These are phyloP conservation scores for Dicaeum eximium DNA, from an alignment of 2,113 vertebrate genomes.

Conservation along the genomic window DNA sequence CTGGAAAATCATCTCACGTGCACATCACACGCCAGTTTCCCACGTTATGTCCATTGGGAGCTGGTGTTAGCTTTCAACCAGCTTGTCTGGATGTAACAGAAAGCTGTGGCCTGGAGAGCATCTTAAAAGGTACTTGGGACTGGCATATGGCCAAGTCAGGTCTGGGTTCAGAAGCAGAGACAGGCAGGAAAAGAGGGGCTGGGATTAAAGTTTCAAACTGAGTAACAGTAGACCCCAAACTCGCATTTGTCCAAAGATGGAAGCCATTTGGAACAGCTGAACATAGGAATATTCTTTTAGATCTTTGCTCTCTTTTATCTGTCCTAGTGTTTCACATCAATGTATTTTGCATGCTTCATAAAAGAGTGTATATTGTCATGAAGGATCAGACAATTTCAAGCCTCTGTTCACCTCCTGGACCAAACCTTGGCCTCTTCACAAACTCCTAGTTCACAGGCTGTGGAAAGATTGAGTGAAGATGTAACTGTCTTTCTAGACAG, in stretches of 20 bases:
- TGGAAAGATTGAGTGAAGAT: background rate
- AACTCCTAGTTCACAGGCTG: background rate
- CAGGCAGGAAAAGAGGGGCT: background rate
- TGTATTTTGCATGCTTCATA: background rate
- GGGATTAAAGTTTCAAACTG: background rate
- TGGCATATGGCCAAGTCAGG: background rate
- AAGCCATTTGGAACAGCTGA: background rate
- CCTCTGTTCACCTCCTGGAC: background rate
- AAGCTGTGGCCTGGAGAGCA: background rate
- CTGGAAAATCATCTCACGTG: background rate
- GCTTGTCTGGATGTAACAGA: background rate
- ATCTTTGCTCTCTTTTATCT: background rate
- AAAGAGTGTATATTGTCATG: background rate
- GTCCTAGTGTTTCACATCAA: background rate
- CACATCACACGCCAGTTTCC: fast-evolving
- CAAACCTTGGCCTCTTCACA: background rate
- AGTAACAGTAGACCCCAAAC: background rate
- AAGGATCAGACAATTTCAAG: background rate
- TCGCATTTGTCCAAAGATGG: background rate
- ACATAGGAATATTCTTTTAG: background rate
- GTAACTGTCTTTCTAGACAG: background rate
- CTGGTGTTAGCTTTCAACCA: background rate
- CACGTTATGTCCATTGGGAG: background rate
- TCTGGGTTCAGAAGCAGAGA: background rate
- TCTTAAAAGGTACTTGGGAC: background rate